phyloP scores from a whole-genome alignment of 1,140 invertebrate genomes.

The Hydropsyche tenuis region DNA sequence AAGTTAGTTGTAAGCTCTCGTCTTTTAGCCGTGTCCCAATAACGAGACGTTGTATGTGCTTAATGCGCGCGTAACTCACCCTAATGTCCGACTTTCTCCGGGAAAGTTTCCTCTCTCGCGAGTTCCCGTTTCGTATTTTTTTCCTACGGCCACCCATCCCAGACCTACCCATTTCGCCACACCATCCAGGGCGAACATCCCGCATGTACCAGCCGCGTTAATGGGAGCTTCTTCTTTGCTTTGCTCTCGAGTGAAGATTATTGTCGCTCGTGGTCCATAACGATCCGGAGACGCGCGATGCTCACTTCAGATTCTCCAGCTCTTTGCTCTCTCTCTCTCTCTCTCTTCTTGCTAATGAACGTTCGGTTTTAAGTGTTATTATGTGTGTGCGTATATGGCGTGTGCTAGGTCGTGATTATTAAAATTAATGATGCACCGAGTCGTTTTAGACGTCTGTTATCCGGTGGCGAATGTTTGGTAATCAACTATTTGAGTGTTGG shows the following conservation, averaged over 20 bases:
- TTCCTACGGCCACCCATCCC: not conserved
- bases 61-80: slow-evolving; percentile 38
- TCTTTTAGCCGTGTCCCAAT: slow-evolving; percentile 29
- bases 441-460: too few relatives aligned
- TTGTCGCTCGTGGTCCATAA: slow-evolving; percentile 14
- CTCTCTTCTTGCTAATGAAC: not conserved
- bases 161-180: not conserved
- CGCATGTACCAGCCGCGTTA: not conserved
- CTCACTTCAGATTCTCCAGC: not conserved
- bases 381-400: too few relatives aligned
- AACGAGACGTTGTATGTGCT: slow-evolving; percentile 33
- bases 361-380: too few relatives aligned
- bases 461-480: too few relatives aligned
- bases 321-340: not conserved
- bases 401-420: too few relatives aligned
- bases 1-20: not conserved
- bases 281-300: not conserved
- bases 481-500: too few relatives aligned
- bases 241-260: slow-evolving; percentile 16
- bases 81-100: slow-evolving; percentile 36
- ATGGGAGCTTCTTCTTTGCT: slow-evolving; percentile 13
- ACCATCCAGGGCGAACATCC: too few relatives aligned
- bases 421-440: too few relatives aligned
- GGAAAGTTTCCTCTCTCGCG: slow-evolving; percentile 22
- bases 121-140: not conserved